Percentiles rank a stretch among this genome's conserved stretches.
Evolutionary conservation across 2,888 invertebrate species (phyloP).

Genomic region (Apotomis betuletana): DNA sequence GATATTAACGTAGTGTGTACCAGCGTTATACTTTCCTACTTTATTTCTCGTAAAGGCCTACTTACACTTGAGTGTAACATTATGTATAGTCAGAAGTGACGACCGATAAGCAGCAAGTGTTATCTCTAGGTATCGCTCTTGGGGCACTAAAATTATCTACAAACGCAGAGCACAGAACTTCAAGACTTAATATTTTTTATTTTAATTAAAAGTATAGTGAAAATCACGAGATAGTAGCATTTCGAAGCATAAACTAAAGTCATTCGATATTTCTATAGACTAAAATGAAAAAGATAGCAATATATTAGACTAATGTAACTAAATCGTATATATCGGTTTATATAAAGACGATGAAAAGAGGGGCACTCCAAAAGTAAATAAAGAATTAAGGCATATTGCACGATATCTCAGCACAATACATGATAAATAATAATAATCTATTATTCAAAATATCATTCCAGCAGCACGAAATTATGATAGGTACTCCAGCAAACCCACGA

Average conservation of each 20-base stretch:
- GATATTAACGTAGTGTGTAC: constrained; percentile 28
- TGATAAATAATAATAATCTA: constrained; percentile 67
- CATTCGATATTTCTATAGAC: constrained; percentile 80
- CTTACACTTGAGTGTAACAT: constrained; percentile 24
- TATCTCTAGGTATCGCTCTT: constrained; percentile 43
- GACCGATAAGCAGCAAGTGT: constrained; percentile 21
- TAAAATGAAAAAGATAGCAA: constrained; percentile 83
- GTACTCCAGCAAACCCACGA: constrained; percentile 69
- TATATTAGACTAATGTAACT: constrained; percentile 82
- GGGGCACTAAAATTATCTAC: constrained; percentile 43
- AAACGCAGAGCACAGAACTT: constrained; percentile 43
- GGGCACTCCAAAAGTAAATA: constrained; percentile 69
- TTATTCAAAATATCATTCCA: constrained; percentile 66
- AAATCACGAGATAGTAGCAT: constrained; percentile 56
- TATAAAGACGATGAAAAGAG: constrained; percentile 76
- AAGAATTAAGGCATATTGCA: constrained; percentile 73
- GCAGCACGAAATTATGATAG: constrained; percentile 55
- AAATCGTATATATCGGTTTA: constrained; percentile 81
- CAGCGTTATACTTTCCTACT: constrained; percentile 26
- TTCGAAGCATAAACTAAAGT: constrained; percentile 64
- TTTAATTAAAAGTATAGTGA: constrained; percentile 49
- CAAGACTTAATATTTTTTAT: constrained; percentile 36
- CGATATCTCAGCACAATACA: constrained; percentile 80
- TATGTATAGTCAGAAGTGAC: constrained; percentile 24
- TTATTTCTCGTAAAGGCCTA: constrained; percentile 37